Evolutionary conservation across 1,140 invertebrate genomes (phyloP), one percentile per base, ranked within the genome.

Genomic region (Cyclina sinensis): DNA sequence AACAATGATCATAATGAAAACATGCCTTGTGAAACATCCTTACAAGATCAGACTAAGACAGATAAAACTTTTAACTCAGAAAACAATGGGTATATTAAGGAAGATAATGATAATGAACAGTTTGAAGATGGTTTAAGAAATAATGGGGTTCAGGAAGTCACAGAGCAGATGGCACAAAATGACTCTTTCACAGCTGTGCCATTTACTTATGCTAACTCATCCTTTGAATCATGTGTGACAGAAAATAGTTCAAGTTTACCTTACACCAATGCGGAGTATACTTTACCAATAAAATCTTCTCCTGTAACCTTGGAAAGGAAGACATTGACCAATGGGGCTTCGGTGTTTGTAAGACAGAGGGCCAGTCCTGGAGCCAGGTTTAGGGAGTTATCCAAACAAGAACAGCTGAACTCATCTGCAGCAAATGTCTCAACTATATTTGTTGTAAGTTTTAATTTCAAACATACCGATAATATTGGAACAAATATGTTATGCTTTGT

Each of bases 381-480:
- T 16, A 62, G 18, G 39, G 82, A 68, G n/a, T n/a, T 70, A 14
- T 48, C 62, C 30, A 84, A 84, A 39, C 62, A 84, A 21, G 62
- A 84, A 35, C 82, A 84, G 39, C 32, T 84, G n/a, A 24, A 84
- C 37, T 35, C 62, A 30, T 54, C 14, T 0, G 14, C 14, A 1
- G 54, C 62, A 43, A 84, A 84, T 54, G 35, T 70, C 24, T 84
- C 82, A 7, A 54, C 65, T 48, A 35, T 84, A 30, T 84, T 73
- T 51, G 24, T 48, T 14, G 82, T 84, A 73, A 70, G 39, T 80
- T n/a, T n/a, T n/a, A n/a, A n/a, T n/a, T n/a, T n/a, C n/a, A n/a
- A n/a, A n/a, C n/a, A n/a, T n/a, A n/a, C n/a, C n/a, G n/a, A n/a
- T n/a, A n/a, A n/a, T n/a, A n/a, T n/a, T n/a, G n/a, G n/a, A n/a